Base-by-base conservation (phyloP, 2,888 invertebrate genomes). In the Tenthredo scrophulariae region DNA sequence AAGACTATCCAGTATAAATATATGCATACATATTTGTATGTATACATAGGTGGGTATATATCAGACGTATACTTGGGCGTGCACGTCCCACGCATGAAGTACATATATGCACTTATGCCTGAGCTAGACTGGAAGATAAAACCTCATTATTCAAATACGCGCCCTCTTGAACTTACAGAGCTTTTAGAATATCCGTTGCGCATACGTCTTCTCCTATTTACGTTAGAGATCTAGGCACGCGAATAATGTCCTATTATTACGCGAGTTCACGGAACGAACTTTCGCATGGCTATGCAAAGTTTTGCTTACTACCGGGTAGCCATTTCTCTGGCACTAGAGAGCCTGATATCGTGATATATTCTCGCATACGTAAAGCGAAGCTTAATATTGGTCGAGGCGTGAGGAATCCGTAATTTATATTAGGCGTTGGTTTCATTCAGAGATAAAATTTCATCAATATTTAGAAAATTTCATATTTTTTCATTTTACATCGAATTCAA, bases 241-340 rank as follows among this genome's bases (percentile, higher is more conserved):
- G 89, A 90, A 89, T 89, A 90, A 89, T 89, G 87, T 86, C 87
- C 87, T 84, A 89, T 90, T 89, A 89, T 89, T 88, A 88, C 87
- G 88, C 87, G 83, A 83, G 83, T 83, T 83, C 83, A 83, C 67
- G 83, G 67, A 65, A 65, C 65, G 83, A 83, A 83, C 46, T 83
- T 83, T 83, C 83, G 65, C 80, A 62, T 80, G 80, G 80, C 80
- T 80, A 80, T 80, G 62, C 80, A 80, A 80, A 80, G 80, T 80
- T 80, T 80, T 80, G 80, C 80, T 80, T 80, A 80, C 80, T 80
- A 62, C 80, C 80, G 22, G 80, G 80, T 80, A 80, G 80, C 80
- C 80, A 80, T 80, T 80, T 80, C 80, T 80, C 80, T 62, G 62
- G 58, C 22, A 37, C 40, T 40, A 22, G 22, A 22, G 80, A 29